Evolutionary conservation across 2,797 vertebrate species (phyloP).

Genomic region (Diplodus puntazzo): DNA sequence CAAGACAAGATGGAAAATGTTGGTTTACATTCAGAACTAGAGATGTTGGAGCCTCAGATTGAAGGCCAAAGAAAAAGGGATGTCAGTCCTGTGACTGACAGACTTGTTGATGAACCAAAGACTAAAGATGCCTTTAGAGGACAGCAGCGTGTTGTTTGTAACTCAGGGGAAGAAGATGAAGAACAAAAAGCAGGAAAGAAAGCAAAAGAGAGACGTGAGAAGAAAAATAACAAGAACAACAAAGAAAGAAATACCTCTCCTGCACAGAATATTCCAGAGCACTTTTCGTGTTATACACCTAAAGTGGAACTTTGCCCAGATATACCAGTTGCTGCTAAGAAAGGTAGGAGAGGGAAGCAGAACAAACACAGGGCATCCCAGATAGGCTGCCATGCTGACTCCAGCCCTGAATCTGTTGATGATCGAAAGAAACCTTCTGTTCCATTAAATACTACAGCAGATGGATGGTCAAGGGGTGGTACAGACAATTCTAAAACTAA

Average conservation of each 20-base stretch:
- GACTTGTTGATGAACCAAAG: conserved; percentile 75
- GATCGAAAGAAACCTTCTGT: conserved; percentile 67
- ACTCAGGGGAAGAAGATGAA: conserved; percentile 67
- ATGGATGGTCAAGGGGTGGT: conserved; percentile 44
- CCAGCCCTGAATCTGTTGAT: conserved; percentile 55
- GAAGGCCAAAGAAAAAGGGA: conserved; percentile 56
- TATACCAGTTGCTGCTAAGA: conserved; percentile 66
- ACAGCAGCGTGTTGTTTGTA: conserved; percentile 61
- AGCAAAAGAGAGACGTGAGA: conserved; percentile 36
- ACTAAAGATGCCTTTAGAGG: conserved; percentile 66
- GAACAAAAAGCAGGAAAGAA: conserved; percentile 36
- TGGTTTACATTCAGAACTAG: conserved; percentile 33
- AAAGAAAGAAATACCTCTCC: conserved; percentile 49
- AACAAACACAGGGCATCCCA: conserved; percentile 65
- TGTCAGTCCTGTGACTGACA: conserved; percentile 49
- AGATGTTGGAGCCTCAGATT: conserved; percentile 31
- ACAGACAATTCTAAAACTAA: conserved; percentile 43
- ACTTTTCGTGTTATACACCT: conserved; percentile 37
- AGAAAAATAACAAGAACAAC: conserved; percentile 43
- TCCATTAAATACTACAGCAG: conserved; percentile 47
- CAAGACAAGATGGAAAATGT: conserved; percentile 39
- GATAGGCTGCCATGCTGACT: conserved; percentile 48
- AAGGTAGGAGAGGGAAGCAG: conserved; percentile 74
- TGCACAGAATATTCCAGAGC: conserved; percentile 51
- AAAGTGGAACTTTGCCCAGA: conserved; percentile 68